phyloP scores from a whole-genome alignment of 2,113 vertebrate genomes.

The Serilophus lunatus region DNA sequence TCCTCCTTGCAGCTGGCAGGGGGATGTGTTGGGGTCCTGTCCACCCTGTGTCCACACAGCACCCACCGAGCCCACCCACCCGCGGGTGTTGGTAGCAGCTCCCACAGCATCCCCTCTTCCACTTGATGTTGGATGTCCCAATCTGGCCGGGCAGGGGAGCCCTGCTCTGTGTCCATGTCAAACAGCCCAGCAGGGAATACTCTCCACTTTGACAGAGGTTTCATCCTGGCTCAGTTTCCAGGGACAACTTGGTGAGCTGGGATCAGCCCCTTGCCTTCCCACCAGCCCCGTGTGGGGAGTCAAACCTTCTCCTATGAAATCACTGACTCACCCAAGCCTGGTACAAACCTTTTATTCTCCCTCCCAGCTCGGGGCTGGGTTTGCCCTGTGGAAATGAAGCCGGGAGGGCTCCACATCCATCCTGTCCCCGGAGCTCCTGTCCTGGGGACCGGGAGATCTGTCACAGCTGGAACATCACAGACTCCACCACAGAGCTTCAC shows the following conservation, averaged over 20 bases:
- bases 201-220: accelerated
- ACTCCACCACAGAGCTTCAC: not conserved
- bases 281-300: accelerated
- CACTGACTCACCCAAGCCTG: not conserved
- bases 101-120: not conserved
- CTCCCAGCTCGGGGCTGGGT: not conserved
- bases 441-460: not conserved
- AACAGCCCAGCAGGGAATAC: not conserved
- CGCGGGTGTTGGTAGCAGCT: not conserved
- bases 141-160: not conserved
- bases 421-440: not conserved
- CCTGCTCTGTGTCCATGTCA: accelerated
- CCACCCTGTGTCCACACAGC: not conserved
- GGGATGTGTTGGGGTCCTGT: not conserved
- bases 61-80: not conserved
- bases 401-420: accelerated
- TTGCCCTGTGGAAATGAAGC: not conserved
- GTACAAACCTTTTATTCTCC: slow-evolving; percentile 59
- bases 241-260: accelerated
- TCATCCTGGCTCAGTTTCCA: not conserved
- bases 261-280: not conserved
- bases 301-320: not conserved
- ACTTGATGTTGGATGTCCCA: accelerated
- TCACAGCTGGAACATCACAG: not conserved
- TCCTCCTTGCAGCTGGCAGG: accelerated